Percentiles rank a stretch among this genome's conserved stretches.
Evolutionary conservation across 2,888 invertebrate genomes (phyloP).

Genomic region (Tachina fera): DNA sequence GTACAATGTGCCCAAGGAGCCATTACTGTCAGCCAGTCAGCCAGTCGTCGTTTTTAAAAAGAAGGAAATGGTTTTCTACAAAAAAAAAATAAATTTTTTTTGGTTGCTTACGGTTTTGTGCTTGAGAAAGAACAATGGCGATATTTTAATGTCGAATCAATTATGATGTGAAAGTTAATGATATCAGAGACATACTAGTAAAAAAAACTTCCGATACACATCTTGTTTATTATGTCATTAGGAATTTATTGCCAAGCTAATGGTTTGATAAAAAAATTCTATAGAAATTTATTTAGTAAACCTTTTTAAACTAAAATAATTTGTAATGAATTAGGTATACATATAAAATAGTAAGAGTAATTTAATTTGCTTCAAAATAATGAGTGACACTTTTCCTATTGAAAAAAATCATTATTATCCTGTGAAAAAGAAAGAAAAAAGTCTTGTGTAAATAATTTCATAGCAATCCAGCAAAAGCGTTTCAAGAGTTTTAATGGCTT

Average conservation of each 20-base stretch:
- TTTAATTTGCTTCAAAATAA: no score
- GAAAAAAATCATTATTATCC: no score
- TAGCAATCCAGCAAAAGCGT: no score
- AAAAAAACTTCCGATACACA: background rate
- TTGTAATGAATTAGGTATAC: no score
- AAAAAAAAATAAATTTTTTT: background rate
- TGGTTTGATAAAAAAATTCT: background rate
- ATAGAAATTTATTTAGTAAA: no score
- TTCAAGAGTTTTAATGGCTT: no score
- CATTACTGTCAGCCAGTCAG: constrained; percentile 12
- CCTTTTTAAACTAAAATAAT: no score
- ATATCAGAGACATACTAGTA: background rate
- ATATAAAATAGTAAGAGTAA: no score
- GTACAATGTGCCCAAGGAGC: background rate
- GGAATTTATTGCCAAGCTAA: background rate
- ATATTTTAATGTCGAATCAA: constrained; percentile 28
- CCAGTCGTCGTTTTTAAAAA: constrained; percentile 5
- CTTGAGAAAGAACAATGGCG: background rate
- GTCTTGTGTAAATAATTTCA: no score
- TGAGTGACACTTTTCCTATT: no score
- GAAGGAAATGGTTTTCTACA: background rate
- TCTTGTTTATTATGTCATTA: background rate
- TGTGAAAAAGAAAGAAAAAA: no score
- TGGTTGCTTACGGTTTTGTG: background rate
- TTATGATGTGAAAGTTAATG: constrained; percentile 32